These are phyloP conservation scores for Hydrozoanthus gracilis DNA, from an alignment of 92 coral and sea anemone genomes.

Conservation along the genomic window DNA sequence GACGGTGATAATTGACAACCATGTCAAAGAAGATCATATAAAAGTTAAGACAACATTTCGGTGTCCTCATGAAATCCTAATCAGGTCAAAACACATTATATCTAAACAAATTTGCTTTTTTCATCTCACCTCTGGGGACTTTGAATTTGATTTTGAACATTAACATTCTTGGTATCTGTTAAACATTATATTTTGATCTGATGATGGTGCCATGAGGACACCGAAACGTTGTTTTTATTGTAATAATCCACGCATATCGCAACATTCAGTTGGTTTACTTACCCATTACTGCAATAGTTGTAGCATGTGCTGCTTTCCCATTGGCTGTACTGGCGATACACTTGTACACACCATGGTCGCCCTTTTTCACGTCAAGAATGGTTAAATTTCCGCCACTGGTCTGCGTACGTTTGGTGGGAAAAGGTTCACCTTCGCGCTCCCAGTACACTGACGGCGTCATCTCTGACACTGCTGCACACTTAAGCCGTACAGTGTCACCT, in stretches of 20 bases:
- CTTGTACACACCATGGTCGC: slow-evolving; percentile 82
- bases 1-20: neutral
- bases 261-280: slow-evolving; percentile 43
- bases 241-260: neutral
- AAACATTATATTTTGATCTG: no score
- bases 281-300: slow-evolving; percentile 83
- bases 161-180: no score
- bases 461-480: slow-evolving; percentile 81
- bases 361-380: slow-evolving; percentile 69
- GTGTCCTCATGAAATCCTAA: no score
- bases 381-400: slow-evolving; percentile 73
- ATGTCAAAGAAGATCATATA: neutral
- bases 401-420: slow-evolving; percentile 84
- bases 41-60: neutral
- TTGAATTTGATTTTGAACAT: no score
- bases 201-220: no score
- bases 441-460: slow-evolving; percentile 61
- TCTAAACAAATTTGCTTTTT: no score
- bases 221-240: no score
- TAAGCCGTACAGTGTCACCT: slow-evolving; percentile 78
- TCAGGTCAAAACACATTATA: no score
- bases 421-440: slow-evolving; percentile 78
- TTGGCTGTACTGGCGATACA: slow-evolving; percentile 79
- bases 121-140: no score
- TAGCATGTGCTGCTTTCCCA: slow-evolving; percentile 70